Percentiles rank a stretch among this genome's conserved stretches.
These are phyloP conservation scores for Bombus soroeensis DNA, from an alignment of 1,140 invertebrate genomes.

Conservation along the genomic window DNA sequence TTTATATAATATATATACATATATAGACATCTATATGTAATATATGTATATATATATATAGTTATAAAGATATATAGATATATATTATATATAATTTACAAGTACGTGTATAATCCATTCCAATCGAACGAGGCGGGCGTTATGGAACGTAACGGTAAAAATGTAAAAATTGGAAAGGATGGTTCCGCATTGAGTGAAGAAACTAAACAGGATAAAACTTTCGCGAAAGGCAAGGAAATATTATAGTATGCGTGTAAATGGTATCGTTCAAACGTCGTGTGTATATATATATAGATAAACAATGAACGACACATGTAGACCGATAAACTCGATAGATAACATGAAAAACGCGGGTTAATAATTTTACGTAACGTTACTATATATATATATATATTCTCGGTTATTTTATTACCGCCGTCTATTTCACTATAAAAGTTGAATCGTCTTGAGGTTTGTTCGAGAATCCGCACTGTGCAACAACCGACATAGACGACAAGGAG, in stretches of 20 bases:
- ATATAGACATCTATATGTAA: background rate
- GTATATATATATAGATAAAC: no score
- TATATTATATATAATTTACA: slow-evolving; percentile 46
- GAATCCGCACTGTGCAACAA: slow-evolving; percentile 1
- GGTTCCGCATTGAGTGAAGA: slow-evolving; percentile 4
- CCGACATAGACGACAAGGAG: background rate
- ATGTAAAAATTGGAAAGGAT: slow-evolving; percentile 2
- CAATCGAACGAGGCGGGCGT: slow-evolving; percentile 50
- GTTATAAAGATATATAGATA: background rate
- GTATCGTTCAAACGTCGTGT: background rate
- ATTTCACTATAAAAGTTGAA: background rate
- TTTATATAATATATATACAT: background rate
- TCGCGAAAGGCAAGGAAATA: background rate
- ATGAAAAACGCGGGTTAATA: slow-evolving; percentile 18
- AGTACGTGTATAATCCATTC: slow-evolving; percentile 59
- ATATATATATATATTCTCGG: slow-evolving; percentile 22
- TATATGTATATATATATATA: background rate
- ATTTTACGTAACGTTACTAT: slow-evolving; percentile 8
- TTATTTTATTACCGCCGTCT: slow-evolving; percentile 14
- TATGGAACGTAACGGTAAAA: slow-evolving; percentile 10
- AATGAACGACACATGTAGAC: slow-evolving; percentile 3
- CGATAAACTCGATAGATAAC: slow-evolving; percentile 2
- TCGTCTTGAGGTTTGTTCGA: slow-evolving; percentile 12
- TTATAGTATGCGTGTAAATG: background rate
- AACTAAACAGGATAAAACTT: background rate